phyloP scores from a whole-genome alignment of 2,797 vertebrate genomes.

The Sardinella longiceps region DNA sequence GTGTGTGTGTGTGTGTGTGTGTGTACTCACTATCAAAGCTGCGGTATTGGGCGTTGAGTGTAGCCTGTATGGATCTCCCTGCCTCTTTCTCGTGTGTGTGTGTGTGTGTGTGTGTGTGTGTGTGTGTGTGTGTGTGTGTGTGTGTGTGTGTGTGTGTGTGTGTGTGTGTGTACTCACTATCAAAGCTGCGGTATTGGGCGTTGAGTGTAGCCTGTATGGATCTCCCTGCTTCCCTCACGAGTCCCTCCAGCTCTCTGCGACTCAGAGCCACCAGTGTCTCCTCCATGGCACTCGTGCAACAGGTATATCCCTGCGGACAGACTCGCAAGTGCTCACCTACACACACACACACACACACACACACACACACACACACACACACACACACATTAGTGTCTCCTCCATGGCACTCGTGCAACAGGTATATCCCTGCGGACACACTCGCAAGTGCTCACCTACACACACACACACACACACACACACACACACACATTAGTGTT shows the following conservation, averaged over 20 bases:
- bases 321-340: conserved; percentile 95
- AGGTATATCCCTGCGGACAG: conserved; percentile 95
- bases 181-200: conserved; percentile 83
- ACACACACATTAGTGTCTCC: not conserved
- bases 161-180: conserved; percentile 77
- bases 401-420: no score
- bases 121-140: not conserved
- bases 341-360: conserved; percentile 24
- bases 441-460: no score
- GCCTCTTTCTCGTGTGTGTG: no score
- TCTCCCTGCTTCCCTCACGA: conserved; percentile 81
- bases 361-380: not conserved
- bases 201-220: conserved; percentile 78
- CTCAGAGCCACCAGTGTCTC: conserved; percentile 86
- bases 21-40: no score
- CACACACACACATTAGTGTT: no score
- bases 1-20: conserved; percentile 22
- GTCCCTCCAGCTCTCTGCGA: conserved; percentile 83
- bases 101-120: not conserved
- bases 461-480: no score
- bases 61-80: no score
- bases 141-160: conserved; percentile 26
- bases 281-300: conserved; percentile 94
- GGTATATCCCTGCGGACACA: no score
- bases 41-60: no score